Conservation (phyloP, 2,797 vertebrate species). For the Chelmon rostratus region DNA sequence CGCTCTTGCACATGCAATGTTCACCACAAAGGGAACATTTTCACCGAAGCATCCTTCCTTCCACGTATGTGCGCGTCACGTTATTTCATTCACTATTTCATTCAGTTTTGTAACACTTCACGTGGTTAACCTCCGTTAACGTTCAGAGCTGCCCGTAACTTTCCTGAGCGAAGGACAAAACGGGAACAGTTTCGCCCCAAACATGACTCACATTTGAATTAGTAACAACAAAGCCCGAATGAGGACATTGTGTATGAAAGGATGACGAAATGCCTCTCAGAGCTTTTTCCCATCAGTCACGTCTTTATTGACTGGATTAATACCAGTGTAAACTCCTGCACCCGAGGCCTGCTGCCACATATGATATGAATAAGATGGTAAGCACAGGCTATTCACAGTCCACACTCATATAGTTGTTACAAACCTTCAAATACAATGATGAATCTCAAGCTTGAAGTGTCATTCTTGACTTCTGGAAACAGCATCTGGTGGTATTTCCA, state of each 20-base stretch:
- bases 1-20: constrained; percentile 1
- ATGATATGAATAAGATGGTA: no score
- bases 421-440: not conserved
- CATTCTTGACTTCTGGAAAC: not conserved
- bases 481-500: no score
- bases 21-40: constrained; percentile 27
- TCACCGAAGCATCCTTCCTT: not conserved
- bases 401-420: not conserved
- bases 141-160: not conserved
- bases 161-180: not conserved
- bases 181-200: not conserved
- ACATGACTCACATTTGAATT: not conserved
- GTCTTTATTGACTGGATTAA: no score
- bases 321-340: no score
- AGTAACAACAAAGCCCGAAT: not conserved
- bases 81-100: constrained; percentile 13
- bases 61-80: not conserved
- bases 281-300: not conserved
- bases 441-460: not conserved
- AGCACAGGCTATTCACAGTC: no score
- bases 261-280: not conserved
- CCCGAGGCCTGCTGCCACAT: not conserved
- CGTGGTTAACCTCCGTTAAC: not conserved
- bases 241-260: not conserved
- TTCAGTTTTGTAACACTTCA: not conserved